Base-by-base conservation (phyloP, 1,140 invertebrate genomes). In the Zelostemma sp. region DNA sequence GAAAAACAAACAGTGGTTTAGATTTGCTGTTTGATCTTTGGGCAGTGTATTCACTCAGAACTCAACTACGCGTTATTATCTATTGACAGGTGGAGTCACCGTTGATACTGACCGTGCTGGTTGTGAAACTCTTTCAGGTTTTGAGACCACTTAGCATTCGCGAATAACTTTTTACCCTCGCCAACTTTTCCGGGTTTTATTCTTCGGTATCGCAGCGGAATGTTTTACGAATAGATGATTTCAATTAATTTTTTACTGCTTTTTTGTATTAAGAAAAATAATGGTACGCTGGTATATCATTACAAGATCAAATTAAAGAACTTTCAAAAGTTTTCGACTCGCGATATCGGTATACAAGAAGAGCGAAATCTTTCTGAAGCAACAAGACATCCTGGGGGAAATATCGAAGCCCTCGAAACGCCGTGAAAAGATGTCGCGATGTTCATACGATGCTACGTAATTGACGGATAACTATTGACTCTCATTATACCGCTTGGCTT, bases 1-100 rank as follows among this genome's bases (percentile, higher is more conserved):
- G 84, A 85, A 85, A 85, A 85, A 85, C 84, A 85, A 85, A 85
- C 84, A 85, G 74, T 76, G 78, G 81, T 81, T 85, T 83, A 84
- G 82, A 76, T 85, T 77, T 85, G 82, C 84, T 81, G 83, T 85
- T 85, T 85, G 84, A 85, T 85, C 84, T 85, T 85, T 78, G 84
- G 78, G 55, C 75, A 71, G 78, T 66, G 75, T 79, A 84, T 84
- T 84, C 82, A 84, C 77, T 80, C 75, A 78, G 72, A 80, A 78
- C 73, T 79, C 74, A 73, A 76, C 75, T 75, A 64, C 67, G 70
- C 66, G 68, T 70, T 74, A 74, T 74, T 74, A 74, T 74, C 72
- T 74, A 74, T 74, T 74, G 72, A 74, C 72, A 71, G 72, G 68
- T 68, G 65, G 55, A 68, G 72, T 74, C 72, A 68, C 68, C 65